These are phyloP conservation scores for Mormyrus proboscirostris DNA, from an alignment of 2,797 vertebrate genomes.

Conservation along the genomic window DNA sequence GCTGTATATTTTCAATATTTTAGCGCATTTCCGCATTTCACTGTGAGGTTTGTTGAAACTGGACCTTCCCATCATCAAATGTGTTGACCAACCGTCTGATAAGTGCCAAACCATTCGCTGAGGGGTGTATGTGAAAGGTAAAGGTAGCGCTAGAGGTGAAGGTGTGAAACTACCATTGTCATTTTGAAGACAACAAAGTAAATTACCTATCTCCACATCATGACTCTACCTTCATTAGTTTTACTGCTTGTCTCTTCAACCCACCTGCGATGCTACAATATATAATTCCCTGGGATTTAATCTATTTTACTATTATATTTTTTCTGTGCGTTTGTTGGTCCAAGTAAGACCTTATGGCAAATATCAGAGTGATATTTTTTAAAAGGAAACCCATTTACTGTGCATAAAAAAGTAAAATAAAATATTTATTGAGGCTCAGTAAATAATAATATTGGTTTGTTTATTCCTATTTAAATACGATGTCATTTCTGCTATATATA, in stretches of 20 bases:
- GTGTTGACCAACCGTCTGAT: neutral
- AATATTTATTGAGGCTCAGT: neutral
- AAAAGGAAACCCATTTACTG: neutral
- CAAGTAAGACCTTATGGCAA: neutral
- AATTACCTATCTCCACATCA: neutral
- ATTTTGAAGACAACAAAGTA: neutral
- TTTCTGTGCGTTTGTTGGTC: neutral
- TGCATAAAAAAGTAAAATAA: neutral
- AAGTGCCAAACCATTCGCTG: neutral
- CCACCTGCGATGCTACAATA: neutral
- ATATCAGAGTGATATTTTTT: neutral
- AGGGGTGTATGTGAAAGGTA: neutral
- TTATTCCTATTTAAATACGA: neutral
- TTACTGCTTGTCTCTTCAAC: neutral
- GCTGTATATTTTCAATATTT: neutral
- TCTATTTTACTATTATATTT: neutral
- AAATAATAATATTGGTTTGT: neutral
- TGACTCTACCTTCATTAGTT: neutral
- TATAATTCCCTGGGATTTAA: neutral
- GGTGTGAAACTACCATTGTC: neutral
- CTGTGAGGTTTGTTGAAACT: neutral
- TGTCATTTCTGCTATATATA: neutral
- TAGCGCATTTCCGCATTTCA: neutral
- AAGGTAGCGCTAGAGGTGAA: neutral
- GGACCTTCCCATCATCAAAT: neutral